Evolutionary conservation across 1,140 invertebrate species (phyloP), one percentile per base, ranked within the genome.

Genomic region (Riptortus pedestris): DNA sequence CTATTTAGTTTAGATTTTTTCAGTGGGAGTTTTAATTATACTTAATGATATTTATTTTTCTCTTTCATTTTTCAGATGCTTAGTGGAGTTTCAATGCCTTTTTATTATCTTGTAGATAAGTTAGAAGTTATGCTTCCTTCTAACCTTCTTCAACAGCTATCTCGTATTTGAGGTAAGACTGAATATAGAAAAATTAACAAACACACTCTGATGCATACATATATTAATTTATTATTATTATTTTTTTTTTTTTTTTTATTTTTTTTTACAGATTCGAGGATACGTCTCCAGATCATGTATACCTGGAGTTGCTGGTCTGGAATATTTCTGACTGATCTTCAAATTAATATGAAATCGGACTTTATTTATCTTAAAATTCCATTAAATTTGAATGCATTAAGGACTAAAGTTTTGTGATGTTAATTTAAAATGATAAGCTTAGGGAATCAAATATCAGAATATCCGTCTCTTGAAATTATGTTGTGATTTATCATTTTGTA

Each of bases 21-120:
- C n/a, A n/a, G n/a, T n/a, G n/a, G n/a, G n/a, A n/a, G n/a, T n/a
- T n/a, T n/a, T n/a, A n/a, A n/a, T n/a, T n/a, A n/a, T n/a, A n/a
- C n/a, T n/a, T n/a, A n/a, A n/a, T n/a, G n/a, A n/a, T n/a, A n/a
- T n/a, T n/a, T n/a, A n/a, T n/a, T n/a, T n/a, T n/a, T n/a, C n/a
- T 61, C 11, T 62, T n/a, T 26, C 12, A 62, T 68, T 64, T 69
- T 72, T 72, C 72, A 83, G 82, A 80, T 90, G 72, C 78, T 93
- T 62, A 82, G 81, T 70, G 91, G 88, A 86, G 77, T 90, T 58
- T 88, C 88, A 38, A 78, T 90, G 73, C 90, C 91, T 16, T 81
- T 92, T 71, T 85, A 87, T 69, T 91, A 90, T 72, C 73, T 93
- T 67, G 76, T 91, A 68, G 90, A 93, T 71, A 91, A 91, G 73